Evolutionary conservation across 1,140 invertebrate species (phyloP).

Genomic region (Drosophila setifemur): DNA sequence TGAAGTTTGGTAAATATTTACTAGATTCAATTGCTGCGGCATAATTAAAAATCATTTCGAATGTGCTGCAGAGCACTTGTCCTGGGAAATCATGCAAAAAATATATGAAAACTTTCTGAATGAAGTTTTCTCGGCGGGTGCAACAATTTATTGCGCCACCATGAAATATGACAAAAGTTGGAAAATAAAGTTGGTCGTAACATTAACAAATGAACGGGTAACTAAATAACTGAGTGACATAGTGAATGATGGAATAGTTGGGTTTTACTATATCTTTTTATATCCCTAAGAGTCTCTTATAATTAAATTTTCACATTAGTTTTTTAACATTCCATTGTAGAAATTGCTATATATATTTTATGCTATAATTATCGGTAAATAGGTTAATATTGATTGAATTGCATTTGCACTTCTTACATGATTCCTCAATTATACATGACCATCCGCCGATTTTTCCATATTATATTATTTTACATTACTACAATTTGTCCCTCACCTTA

Average conservation of each 20-base stretch:
- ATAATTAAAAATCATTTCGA: conserved; percentile 72
- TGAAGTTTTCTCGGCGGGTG: not conserved
- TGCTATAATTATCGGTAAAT: no score
- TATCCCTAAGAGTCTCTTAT: no score
- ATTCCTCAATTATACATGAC: no score
- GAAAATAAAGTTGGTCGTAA: conserved; percentile 59
- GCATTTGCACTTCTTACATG: no score
- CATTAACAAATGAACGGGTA: conserved; percentile 47
- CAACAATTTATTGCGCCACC: conserved; percentile 67
- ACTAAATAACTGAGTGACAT: conserved; percentile 46
- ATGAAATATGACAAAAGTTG: conserved; percentile 74
- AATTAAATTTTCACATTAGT: no score
- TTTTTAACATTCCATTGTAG: no score
- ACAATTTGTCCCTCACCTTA: not conserved
- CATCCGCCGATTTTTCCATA: no score
- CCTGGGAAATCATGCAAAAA: conserved; percentile 2
- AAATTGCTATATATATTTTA: no score
- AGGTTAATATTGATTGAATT: no score
- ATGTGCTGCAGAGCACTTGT: conserved; percentile 14
- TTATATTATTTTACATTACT: not conserved
- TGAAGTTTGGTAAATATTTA: conserved; percentile 9
- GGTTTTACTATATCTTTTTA: conserved; percentile 43
- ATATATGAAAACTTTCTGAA: conserved; percentile 17
- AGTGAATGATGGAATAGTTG: conserved; percentile 23
- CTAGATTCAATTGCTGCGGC: not conserved